phyloP scores from a whole-genome alignment of 2,797 vertebrate genomes.

The Synanceia verrucosa region DNA sequence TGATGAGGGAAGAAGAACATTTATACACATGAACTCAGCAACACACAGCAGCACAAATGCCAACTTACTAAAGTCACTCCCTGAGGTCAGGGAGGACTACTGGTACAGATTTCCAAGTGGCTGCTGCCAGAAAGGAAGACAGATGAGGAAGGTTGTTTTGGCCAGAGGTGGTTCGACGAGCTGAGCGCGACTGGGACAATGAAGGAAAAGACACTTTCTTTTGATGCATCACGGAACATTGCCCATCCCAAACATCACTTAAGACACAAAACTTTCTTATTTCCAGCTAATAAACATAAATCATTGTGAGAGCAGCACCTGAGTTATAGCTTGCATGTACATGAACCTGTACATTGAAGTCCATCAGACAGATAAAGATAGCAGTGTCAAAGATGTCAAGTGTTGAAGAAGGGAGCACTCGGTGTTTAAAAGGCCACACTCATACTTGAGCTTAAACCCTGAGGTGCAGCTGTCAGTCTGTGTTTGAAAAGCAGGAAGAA shows the following conservation, averaged over 20 bases:
- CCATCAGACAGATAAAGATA: constrained; percentile 33
- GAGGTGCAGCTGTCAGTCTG: constrained; percentile 66
- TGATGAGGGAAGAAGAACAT: constrained; percentile 27
- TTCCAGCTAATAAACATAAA: constrained; percentile 43
- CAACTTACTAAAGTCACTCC: constrained; percentile 20
- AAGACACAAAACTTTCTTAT: constrained; percentile 17
- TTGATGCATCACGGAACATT: constrained; percentile 9
- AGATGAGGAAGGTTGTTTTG: constrained; percentile 31
- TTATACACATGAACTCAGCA: constrained; percentile 2
- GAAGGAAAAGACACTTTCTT: constrained; percentile 21
- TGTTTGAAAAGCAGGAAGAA: constrained; percentile 43
- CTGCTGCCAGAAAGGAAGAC: constrained; percentile 50
- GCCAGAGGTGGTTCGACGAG: constrained; percentile 36
- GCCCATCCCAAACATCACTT: constrained; percentile 20
- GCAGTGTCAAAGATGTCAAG: constrained; percentile 50
- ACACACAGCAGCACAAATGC: constrained; percentile 13
- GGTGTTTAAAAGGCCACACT: constrained; percentile 49
- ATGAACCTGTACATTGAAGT: constrained; percentile 34
- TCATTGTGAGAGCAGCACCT: constrained; percentile 34
- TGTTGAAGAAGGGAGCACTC: constrained; percentile 43
- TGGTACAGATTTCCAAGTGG: constrained; percentile 24
- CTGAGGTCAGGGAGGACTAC: constrained; percentile 16
- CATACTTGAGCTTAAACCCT: constrained; percentile 50
- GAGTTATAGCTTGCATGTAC: constrained; percentile 49
- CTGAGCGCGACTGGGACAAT: constrained; percentile 12